A percentile compares a stretch with the other conserved stretches of the same genome.
Evolutionary conservation across 2,888 invertebrate species (phyloP).

Genomic region (Hydropsyche betteni): DNA sequence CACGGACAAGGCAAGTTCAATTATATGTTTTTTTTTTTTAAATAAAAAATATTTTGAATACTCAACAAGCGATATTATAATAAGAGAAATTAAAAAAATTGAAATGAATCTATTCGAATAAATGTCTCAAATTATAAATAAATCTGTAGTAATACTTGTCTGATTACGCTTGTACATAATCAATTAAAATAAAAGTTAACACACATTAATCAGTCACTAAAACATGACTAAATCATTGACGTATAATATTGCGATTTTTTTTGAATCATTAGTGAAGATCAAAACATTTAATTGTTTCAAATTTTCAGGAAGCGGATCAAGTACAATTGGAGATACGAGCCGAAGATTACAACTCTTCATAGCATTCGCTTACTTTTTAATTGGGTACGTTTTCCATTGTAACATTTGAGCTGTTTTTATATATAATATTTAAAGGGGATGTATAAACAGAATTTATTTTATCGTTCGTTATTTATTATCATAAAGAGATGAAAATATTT

Average conservation of each 20-base stretch:
- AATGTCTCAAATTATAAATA: no score
- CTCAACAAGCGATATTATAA: no score
- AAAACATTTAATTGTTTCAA: neutral
- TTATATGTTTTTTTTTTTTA: neutral
- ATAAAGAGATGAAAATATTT: conserved; percentile 30
- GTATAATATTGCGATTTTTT: no score
- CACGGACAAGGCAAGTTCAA: conserved; percentile 50
- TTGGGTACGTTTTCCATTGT: conserved; percentile 17
- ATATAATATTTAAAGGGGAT: conserved; percentile 5
- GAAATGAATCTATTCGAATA: no score
- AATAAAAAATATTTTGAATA: no score
- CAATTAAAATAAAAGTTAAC: no score
- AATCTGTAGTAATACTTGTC: no score
- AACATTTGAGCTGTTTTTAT: neutral
- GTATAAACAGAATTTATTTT: conserved; percentile 17
- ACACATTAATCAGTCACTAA: no score
- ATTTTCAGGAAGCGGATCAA: conserved; percentile 31
- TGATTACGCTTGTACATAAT: no score
- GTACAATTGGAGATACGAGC: neutral
- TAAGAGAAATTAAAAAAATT: no score
- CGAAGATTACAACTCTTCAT: conserved; percentile 1
- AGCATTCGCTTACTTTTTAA: conserved; percentile 10
- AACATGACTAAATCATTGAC: no score
- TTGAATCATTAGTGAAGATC: no score
- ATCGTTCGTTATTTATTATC: conserved; percentile 20